phyloP scores from a whole-genome alignment of 2,113 vertebrate species.

The Crypturellus undulatus region DNA sequence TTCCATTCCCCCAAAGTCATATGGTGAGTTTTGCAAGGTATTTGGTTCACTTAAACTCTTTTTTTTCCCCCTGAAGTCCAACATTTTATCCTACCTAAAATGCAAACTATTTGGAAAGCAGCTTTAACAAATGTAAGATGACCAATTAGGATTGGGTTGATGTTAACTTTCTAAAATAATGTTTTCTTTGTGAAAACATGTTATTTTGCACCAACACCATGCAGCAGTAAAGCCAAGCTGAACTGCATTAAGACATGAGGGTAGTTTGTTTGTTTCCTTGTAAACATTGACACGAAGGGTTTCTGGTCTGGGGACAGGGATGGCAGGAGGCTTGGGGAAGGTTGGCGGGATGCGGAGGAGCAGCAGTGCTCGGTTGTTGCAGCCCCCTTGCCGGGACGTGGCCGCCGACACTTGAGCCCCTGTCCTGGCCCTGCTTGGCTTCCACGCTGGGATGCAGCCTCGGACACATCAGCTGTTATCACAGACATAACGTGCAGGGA shows the following conservation, averaged over 20 bases:
- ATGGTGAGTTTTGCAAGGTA: neutral
- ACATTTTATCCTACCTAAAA: neutral
- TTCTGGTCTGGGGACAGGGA: neutral
- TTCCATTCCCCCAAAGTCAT: neutral
- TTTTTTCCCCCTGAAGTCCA: neutral
- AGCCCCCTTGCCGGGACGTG: neutral
- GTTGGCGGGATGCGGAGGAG: neutral
- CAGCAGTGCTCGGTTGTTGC: neutral
- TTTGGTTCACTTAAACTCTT: neutral
- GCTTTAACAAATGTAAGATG: neutral
- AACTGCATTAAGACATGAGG: neutral
- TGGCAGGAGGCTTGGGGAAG: accelerated
- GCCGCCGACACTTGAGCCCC: neutral
- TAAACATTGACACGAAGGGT: neutral
- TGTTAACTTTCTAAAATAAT: neutral
- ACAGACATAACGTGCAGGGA: neutral
- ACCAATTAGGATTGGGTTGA: neutral
- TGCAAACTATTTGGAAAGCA: neutral
- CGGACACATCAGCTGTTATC: neutral
- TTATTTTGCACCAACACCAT: neutral
- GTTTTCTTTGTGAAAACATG: neutral
- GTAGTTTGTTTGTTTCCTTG: neutral
- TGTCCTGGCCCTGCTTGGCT: accelerated
- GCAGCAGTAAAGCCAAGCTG: neutral
- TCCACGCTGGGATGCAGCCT: accelerated